Conservation (phyloP, 2,888 invertebrate species). For the Lithophane leautieri region DNA sequence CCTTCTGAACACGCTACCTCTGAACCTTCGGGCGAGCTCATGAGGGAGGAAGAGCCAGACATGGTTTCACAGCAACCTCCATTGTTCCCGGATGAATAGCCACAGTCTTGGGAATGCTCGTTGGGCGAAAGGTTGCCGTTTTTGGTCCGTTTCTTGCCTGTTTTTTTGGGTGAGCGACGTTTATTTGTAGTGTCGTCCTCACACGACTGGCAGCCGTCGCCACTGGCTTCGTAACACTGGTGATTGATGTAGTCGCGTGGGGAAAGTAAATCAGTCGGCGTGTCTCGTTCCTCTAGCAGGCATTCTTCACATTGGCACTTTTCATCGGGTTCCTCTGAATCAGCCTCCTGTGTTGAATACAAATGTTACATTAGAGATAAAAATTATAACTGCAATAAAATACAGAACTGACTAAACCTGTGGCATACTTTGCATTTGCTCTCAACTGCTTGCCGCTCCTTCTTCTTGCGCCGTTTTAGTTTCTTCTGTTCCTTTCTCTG, state of each 20-base stretch:
- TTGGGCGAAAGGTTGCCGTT: conserved; percentile 91
- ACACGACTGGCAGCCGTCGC: conserved; percentile 85
- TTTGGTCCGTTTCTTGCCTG: conserved; percentile 82
- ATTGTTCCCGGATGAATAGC: conserved; percentile 96
- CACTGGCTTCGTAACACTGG: conserved; percentile 79
- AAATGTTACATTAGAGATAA: conserved; percentile 28
- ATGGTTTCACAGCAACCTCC: conserved; percentile 93
- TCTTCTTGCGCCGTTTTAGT: conserved; percentile 94
- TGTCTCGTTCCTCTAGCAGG: conserved; percentile 84
- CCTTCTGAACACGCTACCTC: conserved; percentile 97
- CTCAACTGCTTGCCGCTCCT: conserved; percentile 87
- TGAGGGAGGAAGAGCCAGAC: conserved; percentile 93
- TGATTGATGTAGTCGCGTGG: conserved; percentile 78
- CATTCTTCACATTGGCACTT: conserved; percentile 89
- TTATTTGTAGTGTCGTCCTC: conserved; percentile 84
- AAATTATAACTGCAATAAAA: not conserved
- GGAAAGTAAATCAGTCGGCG: conserved; percentile 84
- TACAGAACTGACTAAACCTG: not conserved
- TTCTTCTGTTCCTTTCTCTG: conserved; percentile 97
- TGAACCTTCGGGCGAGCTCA: conserved; percentile 97
- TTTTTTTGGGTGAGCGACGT: conserved; percentile 83
- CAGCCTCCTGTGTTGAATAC: conserved; percentile 79
- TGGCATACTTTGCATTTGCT: conserved; percentile 84
- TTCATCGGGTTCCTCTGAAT: conserved; percentile 88
- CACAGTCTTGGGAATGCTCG: conserved; percentile 95